Percentiles rank a stretch among this genome's conserved stretches.
Conservation (phyloP, 2,888 invertebrate genomes). For the Rhyacophila evoluta region DNA sequence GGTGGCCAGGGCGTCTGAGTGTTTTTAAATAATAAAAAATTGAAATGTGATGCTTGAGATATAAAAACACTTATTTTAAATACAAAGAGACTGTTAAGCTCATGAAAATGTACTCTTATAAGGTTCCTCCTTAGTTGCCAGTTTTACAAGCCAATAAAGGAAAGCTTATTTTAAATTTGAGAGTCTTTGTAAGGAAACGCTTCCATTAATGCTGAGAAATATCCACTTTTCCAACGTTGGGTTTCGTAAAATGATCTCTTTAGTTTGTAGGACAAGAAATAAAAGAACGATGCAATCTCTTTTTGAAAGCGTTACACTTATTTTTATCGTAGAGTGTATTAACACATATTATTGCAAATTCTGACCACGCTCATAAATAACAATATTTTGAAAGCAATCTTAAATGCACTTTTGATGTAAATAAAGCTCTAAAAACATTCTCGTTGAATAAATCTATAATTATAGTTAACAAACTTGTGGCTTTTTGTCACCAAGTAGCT, state of each 20-base stretch:
- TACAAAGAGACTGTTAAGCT: constrained; percentile 21
- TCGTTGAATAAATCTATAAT: too few relatives aligned
- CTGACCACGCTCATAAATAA: too few relatives aligned
- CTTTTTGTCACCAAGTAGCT: too few relatives aligned
- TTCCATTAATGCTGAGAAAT: constrained; percentile 38
- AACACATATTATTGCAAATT: background rate
- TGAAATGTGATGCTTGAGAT: background rate
- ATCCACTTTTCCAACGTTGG: constrained; percentile 27
- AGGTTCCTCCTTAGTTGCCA: constrained; percentile 16
- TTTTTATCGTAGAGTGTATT: background rate
- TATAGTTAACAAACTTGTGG: too few relatives aligned
- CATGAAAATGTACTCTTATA: constrained; percentile 13
- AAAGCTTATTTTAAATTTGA: constrained; percentile 39
- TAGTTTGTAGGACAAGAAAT: constrained; percentile 14
- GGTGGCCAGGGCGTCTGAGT: background rate
- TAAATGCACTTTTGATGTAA: too few relatives aligned
- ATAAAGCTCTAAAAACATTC: too few relatives aligned
- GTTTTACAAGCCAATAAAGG: constrained; percentile 34
- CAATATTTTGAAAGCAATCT: too few relatives aligned
- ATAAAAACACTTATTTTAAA: constrained; percentile 22
- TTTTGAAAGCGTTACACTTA: background rate
- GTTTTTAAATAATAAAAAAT: constrained; percentile 4
- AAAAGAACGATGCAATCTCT: constrained; percentile 8
- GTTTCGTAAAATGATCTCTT: constrained; percentile 31
- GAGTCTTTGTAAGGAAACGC: constrained; percentile 29